phyloP scores from a whole-genome alignment of 1,140 invertebrate genomes.

The Drosophila virilis region DNA sequence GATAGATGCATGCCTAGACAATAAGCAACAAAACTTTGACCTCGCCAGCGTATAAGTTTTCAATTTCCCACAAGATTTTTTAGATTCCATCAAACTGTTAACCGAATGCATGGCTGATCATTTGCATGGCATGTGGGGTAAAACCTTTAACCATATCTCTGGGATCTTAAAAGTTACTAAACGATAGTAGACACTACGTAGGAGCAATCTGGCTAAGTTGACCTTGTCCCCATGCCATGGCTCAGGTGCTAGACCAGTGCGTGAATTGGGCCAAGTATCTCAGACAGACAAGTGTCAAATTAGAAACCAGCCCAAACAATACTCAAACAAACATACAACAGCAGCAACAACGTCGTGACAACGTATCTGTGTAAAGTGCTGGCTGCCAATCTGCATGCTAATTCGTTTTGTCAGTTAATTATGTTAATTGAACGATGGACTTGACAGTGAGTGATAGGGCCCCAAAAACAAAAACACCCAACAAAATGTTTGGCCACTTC shows the following conservation, averaged over 20 bases:
- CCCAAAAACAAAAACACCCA: slow-evolving; percentile 50
- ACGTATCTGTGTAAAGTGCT: slow-evolving; percentile 51
- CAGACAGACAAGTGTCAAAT: slow-evolving; percentile 18
- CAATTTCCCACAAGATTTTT: slow-evolving; percentile 32
- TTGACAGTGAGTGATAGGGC: slow-evolving; percentile 77
- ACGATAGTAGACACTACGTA: not conserved
- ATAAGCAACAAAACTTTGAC: slow-evolving; percentile 27
- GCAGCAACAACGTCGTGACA: slow-evolving; percentile 6
- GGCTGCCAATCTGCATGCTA: slow-evolving; percentile 59
- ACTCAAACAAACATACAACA: not conserved
- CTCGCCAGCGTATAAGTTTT: slow-evolving; percentile 16
- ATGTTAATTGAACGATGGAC: slow-evolving; percentile 80
- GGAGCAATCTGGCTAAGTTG: slow-evolving; percentile 22
- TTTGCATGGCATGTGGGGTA: slow-evolving; percentile 7
- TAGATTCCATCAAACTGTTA: slow-evolving; percentile 12
- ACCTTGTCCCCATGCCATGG: slow-evolving; percentile 20
- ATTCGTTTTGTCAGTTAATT: slow-evolving; percentile 77
- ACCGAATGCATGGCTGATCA: slow-evolving; percentile 19
- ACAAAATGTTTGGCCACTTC: slow-evolving; percentile 66
- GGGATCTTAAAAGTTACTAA: slow-evolving; percentile 3
- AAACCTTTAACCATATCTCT: slow-evolving; percentile 18
- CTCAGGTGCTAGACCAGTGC: slow-evolving; percentile 3
- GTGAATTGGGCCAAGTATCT: slow-evolving; percentile 7
- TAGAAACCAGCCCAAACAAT: slow-evolving; percentile 11
- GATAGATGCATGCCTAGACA: slow-evolving; percentile 17